These are phyloP conservation scores for Pachyuromys duprasi DNA, from an alignment of 2,797 vertebrate species.

Conservation along the genomic window DNA sequence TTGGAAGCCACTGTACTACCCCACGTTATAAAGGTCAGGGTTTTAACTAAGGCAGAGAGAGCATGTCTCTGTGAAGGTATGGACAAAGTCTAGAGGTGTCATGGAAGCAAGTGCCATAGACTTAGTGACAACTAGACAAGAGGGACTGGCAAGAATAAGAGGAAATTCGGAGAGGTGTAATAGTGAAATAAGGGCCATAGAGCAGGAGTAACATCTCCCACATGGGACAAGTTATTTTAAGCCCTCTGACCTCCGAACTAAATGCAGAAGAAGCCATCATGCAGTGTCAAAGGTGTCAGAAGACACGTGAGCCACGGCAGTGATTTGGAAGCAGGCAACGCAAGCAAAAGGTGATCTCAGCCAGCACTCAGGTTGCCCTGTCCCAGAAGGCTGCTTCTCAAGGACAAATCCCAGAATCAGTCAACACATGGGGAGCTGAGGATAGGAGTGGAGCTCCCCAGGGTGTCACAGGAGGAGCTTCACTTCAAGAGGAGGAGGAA, in stretches of 20 bases:
- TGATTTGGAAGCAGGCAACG: not conserved
- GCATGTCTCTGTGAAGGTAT: not conserved
- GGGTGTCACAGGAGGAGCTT: no score
- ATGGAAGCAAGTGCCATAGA: not conserved
- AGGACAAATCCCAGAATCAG: not conserved
- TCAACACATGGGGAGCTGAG: rapidly evolving
- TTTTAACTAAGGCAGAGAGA: not conserved
- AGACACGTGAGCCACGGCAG: no score
- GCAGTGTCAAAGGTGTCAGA: not conserved
- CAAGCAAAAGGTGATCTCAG: not conserved
- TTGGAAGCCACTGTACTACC: not conserved
- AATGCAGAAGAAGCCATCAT: not conserved
- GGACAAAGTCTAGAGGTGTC: rapidly evolving
- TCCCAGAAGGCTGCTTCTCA: not conserved
- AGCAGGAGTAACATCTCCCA: not conserved
- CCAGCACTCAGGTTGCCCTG: not conserved
- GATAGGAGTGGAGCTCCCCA: rapidly evolving
- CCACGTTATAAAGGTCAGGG: rapidly evolving
- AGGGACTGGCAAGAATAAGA: not conserved
- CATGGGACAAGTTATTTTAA: not conserved
- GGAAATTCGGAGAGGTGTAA: not conserved
- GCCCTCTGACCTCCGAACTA: not conserved
- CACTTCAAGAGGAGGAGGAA: not conserved
- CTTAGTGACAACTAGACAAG: not conserved
- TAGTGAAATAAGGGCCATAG: not conserved